A percentile compares a stretch with the other conserved stretches of the same genome.
Evolutionary conservation across 2,888 invertebrate species (phyloP).

Genomic region (Archips crataeganus): DNA sequence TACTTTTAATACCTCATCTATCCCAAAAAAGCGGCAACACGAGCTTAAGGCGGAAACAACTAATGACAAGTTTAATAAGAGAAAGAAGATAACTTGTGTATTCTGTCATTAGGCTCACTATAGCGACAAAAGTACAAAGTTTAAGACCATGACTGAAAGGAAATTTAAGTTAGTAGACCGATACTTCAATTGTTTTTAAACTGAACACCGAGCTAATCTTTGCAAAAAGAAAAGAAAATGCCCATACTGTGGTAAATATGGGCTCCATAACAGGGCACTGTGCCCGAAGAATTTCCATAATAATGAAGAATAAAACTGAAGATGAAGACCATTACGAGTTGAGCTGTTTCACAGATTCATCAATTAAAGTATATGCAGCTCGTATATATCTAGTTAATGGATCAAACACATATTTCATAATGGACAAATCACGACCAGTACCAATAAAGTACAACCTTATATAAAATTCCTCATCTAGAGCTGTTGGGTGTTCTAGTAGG

Average conservation of each 20-base stretch:
- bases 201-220: too few relatives aligned
- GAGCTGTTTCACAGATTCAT: slow-evolving; percentile 9
- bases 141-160: too few relatives aligned
- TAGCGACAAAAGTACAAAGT: too few relatives aligned
- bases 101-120: too few relatives aligned
- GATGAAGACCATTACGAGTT: neutral
- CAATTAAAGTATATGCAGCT: neutral
- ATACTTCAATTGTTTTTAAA: too few relatives aligned
- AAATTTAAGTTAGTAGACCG: too few relatives aligned
- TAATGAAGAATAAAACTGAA: neutral
- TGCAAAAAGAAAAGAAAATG: too few relatives aligned
- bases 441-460: neutral
- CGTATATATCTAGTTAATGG: neutral
- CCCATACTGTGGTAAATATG: too few relatives aligned
- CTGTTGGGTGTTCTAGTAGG: neutral
- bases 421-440: slow-evolving; percentile 6
- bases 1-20: too few relatives aligned
- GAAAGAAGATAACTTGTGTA: neutral
- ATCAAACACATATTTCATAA: neutral
- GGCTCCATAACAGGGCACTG: too few relatives aligned
- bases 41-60: neutral
- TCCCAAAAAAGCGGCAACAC: neutral
- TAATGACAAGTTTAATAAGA: neutral
- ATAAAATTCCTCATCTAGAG: slow-evolving; percentile 7
- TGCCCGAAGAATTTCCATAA: neutral